Evolutionary conservation across 2,888 invertebrate genomes (phyloP).

Genomic region (Stenodema calcarata): DNA sequence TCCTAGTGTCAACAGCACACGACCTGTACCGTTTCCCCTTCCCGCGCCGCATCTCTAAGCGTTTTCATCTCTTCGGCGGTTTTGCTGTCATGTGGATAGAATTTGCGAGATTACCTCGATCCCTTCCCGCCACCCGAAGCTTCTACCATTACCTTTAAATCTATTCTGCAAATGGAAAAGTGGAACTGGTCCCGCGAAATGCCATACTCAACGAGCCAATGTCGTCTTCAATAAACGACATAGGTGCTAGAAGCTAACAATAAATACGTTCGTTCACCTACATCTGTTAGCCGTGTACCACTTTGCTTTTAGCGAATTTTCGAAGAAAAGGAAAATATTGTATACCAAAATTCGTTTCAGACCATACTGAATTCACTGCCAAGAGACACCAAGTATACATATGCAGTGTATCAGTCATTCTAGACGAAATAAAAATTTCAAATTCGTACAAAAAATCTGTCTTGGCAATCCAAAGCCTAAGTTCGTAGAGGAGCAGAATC

Average conservation of each 20-base stretch:
- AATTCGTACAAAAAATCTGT: too few species aligned
- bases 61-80: background rate
- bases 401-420: too few species aligned
- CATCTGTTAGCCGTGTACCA: too few species aligned
- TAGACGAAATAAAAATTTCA: too few species aligned
- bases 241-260: background rate
- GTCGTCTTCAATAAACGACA: background rate
- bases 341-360: too few species aligned
- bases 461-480: too few species aligned
- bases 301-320: too few species aligned
- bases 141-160: background rate
- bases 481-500: too few species aligned
- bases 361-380: too few species aligned
- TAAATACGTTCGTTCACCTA: too few species aligned
- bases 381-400: too few species aligned
- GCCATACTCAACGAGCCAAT: background rate
- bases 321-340: too few species aligned
- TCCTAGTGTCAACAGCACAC: constrained; percentile 1
- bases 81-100: background rate
- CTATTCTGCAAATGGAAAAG: background rate
- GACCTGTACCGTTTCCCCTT: background rate
- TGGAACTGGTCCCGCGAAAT: background rate
- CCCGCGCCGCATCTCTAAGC: background rate
- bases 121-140: background rate
- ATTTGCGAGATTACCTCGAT: background rate